phyloP scores from a whole-genome alignment of 2,113 vertebrate genomes.

The Solea senegalensis region DNA sequence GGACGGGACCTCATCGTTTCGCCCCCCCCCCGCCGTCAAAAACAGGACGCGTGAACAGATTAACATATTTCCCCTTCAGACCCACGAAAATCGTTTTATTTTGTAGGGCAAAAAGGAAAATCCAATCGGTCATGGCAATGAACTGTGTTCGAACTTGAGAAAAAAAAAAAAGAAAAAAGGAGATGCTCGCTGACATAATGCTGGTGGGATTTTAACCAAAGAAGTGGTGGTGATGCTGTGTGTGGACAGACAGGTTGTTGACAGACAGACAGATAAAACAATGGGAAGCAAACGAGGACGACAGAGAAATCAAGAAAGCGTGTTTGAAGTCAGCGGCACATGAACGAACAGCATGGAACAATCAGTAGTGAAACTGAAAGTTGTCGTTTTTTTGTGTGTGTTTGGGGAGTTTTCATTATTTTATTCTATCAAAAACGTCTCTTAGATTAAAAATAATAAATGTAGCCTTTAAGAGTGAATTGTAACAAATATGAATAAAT shows the following conservation, averaged over 20 bases:
- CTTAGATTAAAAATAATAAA: no score
- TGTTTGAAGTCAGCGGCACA: slow-evolving; percentile 1
- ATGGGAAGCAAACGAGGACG: slow-evolving; percentile 9
- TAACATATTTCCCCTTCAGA: slow-evolving; percentile 6
- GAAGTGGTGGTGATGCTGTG: slow-evolving; percentile 28
- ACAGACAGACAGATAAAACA: slow-evolving; percentile 27
- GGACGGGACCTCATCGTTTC: slow-evolving; percentile 19
- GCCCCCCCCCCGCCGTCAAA: slow-evolving; percentile 19
- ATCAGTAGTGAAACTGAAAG: neutral
- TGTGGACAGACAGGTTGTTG: slow-evolving; percentile 17
- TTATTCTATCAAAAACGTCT: no score
- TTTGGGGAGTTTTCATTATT: neutral
- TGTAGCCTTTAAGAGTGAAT: no score
- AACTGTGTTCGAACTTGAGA: slow-evolving; percentile 12
- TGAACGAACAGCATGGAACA: neutral
- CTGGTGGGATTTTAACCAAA: slow-evolving; percentile 17
- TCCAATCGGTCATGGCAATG: slow-evolving; percentile 10
- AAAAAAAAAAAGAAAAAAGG: neutral
- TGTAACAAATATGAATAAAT: no score
- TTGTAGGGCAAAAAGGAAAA: slow-evolving; percentile 4
- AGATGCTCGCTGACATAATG: slow-evolving; percentile 11
- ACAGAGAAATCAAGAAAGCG: neutral
- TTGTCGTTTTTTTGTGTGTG: neutral
- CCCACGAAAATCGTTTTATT: neutral
- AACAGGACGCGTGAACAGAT: slow-evolving; percentile 12